Base-by-base conservation (phyloP, 2,797 vertebrate species). In the Thunnus albacares region DNA sequence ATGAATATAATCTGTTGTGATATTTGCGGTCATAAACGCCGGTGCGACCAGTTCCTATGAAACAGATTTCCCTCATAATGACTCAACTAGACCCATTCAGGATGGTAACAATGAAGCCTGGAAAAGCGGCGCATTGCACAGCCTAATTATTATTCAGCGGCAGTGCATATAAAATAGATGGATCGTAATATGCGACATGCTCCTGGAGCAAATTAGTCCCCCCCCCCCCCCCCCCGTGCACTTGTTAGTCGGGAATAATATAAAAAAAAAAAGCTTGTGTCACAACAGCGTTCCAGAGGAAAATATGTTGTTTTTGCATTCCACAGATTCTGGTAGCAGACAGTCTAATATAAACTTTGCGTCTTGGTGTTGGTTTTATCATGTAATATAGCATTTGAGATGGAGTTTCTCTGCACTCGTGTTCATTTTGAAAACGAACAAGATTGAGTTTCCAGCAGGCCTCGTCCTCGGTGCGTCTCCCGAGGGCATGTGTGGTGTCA, bases 111-210 rank as follows among this genome's bases (percentile, higher is more conserved):
- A 33, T 45, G 30, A 81, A 58, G 53, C 35, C 60, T 47, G 28
- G 77, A 52, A 58, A 85, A 77, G 51, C 58, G 67, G 13, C 60
- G 51, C 59, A 66, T 74, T 81, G 61, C 65, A 70, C 72, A 53
- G 69, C 33, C n/a, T 69, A 56, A 41, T 78, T 71, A 79, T 81
- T 69, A 77, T 75, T 82, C 64, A 55, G 45, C 35, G 55, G 63
- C 52, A 57, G 61, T 71, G 47, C 49, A 61, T 56, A 55, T 52
- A 57, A 65, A 75, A 65, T 77, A 55, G 67, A 86, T 57, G 47
- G 38, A 72, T 83, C 5, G 41, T 73, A 82, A 79, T 81, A 52
- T 58, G 38, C 33, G 75, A 22, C n/a, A 58, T 75, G 43, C 57
- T 75, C 60, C 55, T 18, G 41, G 75, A 81, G 64, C 56, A 67